Conservation (phyloP, 2,797 vertebrate species). For the Bovichtus diacanthus region DNA sequence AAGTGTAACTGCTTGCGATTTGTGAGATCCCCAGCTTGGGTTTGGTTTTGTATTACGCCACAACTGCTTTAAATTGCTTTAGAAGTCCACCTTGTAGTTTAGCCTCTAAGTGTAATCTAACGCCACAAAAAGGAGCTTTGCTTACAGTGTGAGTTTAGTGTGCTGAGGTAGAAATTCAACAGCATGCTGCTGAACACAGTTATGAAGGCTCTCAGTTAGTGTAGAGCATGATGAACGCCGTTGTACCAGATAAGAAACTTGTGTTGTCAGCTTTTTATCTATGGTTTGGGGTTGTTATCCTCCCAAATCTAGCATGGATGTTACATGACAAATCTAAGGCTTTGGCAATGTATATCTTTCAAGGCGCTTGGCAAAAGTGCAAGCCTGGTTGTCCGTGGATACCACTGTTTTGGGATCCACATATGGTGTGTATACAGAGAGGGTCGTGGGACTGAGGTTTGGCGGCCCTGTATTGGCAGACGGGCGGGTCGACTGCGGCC, state of each 20-base stretch:
- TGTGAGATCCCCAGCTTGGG: conserved; percentile 59
- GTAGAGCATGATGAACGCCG: conserved; percentile 21
- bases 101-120: conserved; percentile 72
- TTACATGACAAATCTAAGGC: conserved; percentile 30
- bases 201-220: conserved; percentile 42
- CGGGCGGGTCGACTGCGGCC: conserved; percentile 42
- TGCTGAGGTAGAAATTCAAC: conserved; percentile 67
- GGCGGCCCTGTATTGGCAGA: conserved; percentile 66
- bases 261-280: conserved; percentile 42
- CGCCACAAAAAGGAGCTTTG: conserved; percentile 65
- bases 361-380: conserved; percentile 18
- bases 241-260: conserved; percentile 43
- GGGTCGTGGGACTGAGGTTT: conserved; percentile 71
- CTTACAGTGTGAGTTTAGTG: conserved; percentile 68
- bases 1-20: conserved; percentile 52
- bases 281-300: conserved; percentile 31
- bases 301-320: conserved; percentile 38
- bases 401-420: conserved; percentile 64
- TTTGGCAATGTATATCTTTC: conserved; percentile 29
- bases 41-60: conserved; percentile 75
- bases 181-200: conserved; percentile 36
- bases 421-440: conserved; percentile 60
- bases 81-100: conserved; percentile 61
- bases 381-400: conserved; percentile 51
- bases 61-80: conserved; percentile 63